These are phyloP conservation scores for Phyllostomus discolor DNA, from an alignment of 2,113 vertebrate genomes.

Conservation along the genomic window DNA sequence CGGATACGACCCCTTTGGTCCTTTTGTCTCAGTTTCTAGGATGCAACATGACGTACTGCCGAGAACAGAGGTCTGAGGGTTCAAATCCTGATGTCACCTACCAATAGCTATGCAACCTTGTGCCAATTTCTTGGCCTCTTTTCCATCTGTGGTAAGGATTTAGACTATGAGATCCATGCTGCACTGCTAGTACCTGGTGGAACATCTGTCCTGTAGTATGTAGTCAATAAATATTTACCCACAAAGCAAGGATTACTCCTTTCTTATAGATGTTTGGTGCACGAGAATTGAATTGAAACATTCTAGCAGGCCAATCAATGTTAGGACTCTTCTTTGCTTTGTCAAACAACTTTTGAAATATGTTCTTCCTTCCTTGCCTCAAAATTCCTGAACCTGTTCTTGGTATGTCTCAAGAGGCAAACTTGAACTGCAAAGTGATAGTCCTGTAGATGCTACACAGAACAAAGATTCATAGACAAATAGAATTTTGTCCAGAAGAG, in stretches of 20 bases:
- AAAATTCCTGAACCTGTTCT: not conserved
- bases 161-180: not conserved
- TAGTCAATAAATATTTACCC: not conserved
- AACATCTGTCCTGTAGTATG: not conserved
- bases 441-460: not conserved
- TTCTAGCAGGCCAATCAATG: not conserved
- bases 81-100: not conserved
- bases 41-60: not conserved
- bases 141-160: not conserved
- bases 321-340: not conserved
- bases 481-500: not conserved
- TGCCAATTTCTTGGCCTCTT: not conserved
- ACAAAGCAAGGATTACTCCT: not conserved
- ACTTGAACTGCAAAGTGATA: not conserved
- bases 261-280: not conserved
- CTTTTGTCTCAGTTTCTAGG: not conserved
- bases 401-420: not conserved
- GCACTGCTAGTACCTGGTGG: not conserved
- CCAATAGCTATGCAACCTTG: not conserved
- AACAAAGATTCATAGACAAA: not conserved
- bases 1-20: not conserved
- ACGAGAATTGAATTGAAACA: not conserved
- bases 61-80: not conserved
- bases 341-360: not conserved
- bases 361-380: not conserved